Base-by-base conservation (phyloP, 2,113 vertebrate genomes). In the Corythornis madagascariensis region DNA sequence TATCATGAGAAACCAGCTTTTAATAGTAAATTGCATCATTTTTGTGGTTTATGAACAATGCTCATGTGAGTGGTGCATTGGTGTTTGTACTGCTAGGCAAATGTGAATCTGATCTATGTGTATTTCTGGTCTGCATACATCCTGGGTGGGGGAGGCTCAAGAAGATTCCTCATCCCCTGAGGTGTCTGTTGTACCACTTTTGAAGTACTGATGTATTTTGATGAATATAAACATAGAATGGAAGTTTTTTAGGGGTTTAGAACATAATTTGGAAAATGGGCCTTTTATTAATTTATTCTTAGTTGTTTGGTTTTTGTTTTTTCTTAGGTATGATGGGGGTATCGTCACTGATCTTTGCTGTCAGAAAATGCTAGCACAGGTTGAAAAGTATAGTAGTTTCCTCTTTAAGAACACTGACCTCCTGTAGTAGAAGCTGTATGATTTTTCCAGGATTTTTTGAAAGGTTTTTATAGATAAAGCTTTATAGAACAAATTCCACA, bases 1-100 rank as follows among this genome's bases (percentile, higher is more conserved):
- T 31, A 24, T 72, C 31, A 48, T 42, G 40, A n/a, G 16, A 89
- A 93, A 70, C 48, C 10, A 43, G 15, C 9, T 84, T 93, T 87
- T 66, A 56, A 45, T 75, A 53, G 24, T 71, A 50, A 84, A 80
- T 72, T n/a, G 15, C 55, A 61, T 72, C 0, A 4, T 93, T 91
- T 91, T 61, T 72, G 42, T 6, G 9, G 16, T 60, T 2, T 24
- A 35, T 55, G 24, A 47, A 2, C n/a, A 20, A 4, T 61, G 17
- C 42, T 16, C 0, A 0, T 1, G 0, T 10, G 65, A 50, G 13
- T 47, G 50, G 2, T n/a, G 9, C 11, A 7, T 28, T 26, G 9
- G 8, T 78, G 61, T 45, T 79, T 50, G 13, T 82, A 22, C 19
- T 26, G 45, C 31, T 45, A 79, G 47, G 13, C 47, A 38, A 22